Conservation (phyloP, 1,140 invertebrate genomes). For the Micrasema minimum region DNA sequence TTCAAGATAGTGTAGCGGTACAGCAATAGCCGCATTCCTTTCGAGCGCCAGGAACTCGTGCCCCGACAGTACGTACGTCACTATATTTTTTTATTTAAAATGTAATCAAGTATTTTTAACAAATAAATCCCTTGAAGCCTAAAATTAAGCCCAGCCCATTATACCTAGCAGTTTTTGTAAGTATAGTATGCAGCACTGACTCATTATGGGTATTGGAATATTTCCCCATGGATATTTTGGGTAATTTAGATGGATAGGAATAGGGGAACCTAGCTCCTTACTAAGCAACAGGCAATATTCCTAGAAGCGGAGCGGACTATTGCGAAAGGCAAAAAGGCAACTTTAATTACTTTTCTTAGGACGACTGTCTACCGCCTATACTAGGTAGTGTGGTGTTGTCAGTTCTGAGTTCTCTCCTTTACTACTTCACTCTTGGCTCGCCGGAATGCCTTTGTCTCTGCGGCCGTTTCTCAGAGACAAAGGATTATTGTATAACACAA, state of each 20-base stretch:
- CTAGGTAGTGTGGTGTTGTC: background rate
- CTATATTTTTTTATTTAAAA: too few species aligned
- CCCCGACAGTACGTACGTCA: too few species aligned
- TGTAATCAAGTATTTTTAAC: too few species aligned
- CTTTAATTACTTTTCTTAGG: slow-evolving; percentile 20
- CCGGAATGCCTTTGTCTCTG: slow-evolving; percentile 8
- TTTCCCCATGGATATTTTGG: too few species aligned
- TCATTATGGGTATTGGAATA: too few species aligned
- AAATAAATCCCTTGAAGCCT: too few species aligned
- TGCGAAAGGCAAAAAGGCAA: slow-evolving; percentile 17
- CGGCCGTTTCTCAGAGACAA: slow-evolving; percentile 2
- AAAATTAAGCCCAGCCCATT: too few species aligned
- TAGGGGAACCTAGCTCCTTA: background rate
- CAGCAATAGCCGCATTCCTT: too few species aligned
- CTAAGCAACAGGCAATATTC: background rate
- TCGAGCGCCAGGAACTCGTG: too few species aligned
- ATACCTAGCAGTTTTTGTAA: too few species aligned
- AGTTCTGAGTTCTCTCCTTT: background rate
- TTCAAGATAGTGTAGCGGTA: too few species aligned
- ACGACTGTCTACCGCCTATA: background rate
- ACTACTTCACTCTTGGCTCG: background rate
- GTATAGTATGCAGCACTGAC: too few species aligned
- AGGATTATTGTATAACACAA: slow-evolving; percentile 7
- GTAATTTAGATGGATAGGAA: background rate
- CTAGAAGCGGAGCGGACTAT: background rate